phyloP scores from a whole-genome alignment of 2,888 invertebrate species.

The Halocaridina rubra region DNA sequence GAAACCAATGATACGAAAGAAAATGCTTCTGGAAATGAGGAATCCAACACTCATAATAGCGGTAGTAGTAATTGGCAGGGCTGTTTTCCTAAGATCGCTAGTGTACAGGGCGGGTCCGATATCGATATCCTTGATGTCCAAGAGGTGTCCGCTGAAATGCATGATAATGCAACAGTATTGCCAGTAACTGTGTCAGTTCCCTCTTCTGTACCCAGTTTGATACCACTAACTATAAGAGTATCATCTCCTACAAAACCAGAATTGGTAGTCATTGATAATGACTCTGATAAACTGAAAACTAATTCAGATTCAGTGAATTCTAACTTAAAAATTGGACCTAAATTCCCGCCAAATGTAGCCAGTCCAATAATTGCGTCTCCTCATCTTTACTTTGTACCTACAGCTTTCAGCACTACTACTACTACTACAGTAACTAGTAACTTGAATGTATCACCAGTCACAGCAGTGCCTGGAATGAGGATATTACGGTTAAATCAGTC shows the following conservation, averaged over 20 bases:
- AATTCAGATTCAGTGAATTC: neutral
- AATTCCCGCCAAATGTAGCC: too few relatives aligned
- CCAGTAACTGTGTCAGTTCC: too few relatives aligned
- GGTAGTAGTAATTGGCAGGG: constrained; percentile 36
- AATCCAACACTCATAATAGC: neutral
- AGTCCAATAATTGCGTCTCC: too few relatives aligned
- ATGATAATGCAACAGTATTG: neutral
- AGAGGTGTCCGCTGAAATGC: neutral
- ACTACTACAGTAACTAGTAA: neutral
- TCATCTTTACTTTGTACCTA: constrained; percentile 20
- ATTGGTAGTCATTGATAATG: neutral
- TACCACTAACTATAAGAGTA: neutral
- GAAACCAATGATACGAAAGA: neutral
- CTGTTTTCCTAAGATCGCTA: constrained; percentile 29
- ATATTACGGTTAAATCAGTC: constrained; percentile 34
- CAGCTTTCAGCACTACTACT: neutral
- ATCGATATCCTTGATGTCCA: constrained; percentile 12
- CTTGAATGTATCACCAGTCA: neutral
- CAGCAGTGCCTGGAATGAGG: constrained; percentile 7
- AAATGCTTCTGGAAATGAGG: neutral
- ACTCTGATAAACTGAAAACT: neutral
- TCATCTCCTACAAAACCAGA: neutral
- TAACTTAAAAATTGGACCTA: neutral
- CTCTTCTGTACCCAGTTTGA: neutral
- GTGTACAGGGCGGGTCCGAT: constrained; percentile 47